A percentile compares a stretch with the other conserved stretches of the same genome.
These are phyloP conservation scores for Tiliacea aurago DNA, from an alignment of 2,888 invertebrate genomes.

Conservation along the genomic window DNA sequence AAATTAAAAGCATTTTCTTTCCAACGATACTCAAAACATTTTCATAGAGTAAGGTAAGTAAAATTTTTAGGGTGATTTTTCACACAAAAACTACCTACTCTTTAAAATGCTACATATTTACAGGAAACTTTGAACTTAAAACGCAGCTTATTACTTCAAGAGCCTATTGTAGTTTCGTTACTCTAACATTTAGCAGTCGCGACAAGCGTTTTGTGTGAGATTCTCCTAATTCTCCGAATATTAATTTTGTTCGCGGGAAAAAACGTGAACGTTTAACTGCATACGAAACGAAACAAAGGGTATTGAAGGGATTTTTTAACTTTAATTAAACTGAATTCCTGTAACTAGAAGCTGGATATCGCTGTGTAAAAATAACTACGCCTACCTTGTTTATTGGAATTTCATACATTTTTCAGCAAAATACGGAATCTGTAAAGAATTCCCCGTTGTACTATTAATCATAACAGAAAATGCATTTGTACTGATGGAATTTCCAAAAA, in stretches of 20 bases:
- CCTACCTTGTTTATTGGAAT: neutral
- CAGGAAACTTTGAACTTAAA: neutral
- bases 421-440: neutral
- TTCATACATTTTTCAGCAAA: neutral
- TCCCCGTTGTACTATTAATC: neutral
- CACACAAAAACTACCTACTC: neutral
- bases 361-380: neutral
- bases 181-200: neutral
- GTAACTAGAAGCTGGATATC: neutral
- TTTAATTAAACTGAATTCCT: neutral
- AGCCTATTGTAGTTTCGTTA: neutral
- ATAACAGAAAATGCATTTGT: neutral
- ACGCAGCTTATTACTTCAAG: neutral
- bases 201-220: neutral
- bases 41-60: neutral
- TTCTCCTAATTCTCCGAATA: neutral
- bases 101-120: neutral
- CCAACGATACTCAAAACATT: neutral
- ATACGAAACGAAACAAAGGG: neutral
- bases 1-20: neutral
- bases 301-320: neutral
- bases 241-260: neutral
- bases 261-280: too few species aligned
- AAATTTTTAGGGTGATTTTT: neutral
- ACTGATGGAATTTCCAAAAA: conserved; percentile 17